phyloP scores from a whole-genome alignment of 2,113 vertebrate species.

The Actenoides lindsayi region DNA sequence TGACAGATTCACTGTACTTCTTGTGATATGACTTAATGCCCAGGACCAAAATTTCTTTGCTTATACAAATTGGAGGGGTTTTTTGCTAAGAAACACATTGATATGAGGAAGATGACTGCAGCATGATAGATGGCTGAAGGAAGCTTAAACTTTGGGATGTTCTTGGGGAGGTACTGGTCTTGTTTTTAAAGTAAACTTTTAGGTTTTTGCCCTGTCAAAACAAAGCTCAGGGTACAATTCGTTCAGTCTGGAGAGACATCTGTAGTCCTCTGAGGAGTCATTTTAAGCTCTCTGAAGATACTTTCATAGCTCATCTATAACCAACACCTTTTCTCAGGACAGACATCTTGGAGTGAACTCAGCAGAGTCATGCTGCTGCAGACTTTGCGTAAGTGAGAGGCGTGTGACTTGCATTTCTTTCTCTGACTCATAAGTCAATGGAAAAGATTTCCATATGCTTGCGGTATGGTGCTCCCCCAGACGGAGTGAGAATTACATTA shows the following conservation, averaged over 20 bases:
- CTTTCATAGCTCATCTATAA: background rate
- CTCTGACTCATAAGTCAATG: background rate
- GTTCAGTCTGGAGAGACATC: background rate
- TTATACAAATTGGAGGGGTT: background rate
- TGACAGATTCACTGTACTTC: background rate
- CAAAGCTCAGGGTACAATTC: background rate
- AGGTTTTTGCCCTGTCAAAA: background rate
- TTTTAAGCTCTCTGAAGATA: background rate
- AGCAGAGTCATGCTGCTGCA: background rate
- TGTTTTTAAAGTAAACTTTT: background rate
- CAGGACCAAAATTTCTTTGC: background rate
- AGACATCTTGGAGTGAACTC: background rate
- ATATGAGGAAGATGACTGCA: background rate
- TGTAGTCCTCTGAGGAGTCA: background rate
- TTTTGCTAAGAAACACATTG: background rate
- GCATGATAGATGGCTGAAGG: background rate
- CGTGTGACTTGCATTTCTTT: background rate
- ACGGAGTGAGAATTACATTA: rapidly evolving
- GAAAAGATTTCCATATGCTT: background rate
- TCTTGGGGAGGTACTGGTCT: background rate
- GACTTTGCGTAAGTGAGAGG: background rate
- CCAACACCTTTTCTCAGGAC: background rate
- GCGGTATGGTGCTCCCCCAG: background rate
- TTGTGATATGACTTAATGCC: background rate
- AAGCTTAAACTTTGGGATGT: background rate